These are phyloP conservation scores for Pharmacophagus antenor DNA, from an alignment of 2,888 invertebrate genomes.

Conservation along the genomic window DNA sequence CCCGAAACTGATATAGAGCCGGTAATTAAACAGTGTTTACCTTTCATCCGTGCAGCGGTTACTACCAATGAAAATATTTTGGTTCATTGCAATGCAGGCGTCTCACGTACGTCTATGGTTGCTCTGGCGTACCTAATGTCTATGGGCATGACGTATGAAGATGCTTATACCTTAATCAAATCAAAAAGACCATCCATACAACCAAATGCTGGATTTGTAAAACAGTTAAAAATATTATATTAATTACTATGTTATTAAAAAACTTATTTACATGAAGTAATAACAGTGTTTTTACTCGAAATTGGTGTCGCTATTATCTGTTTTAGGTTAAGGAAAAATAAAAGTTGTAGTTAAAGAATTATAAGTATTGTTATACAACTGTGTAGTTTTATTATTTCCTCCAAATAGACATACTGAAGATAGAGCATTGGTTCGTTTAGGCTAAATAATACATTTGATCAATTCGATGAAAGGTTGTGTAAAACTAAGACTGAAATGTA, in stretches of 20 bases:
- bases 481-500: too few relatives aligned
- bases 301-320: too few relatives aligned
- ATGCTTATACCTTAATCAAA: conserved; percentile 86
- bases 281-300: background rate
- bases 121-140: conserved; percentile 90
- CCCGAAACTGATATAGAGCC: conserved; percentile 83
- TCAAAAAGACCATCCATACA: conserved; percentile 83
- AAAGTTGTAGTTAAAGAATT: too few relatives aligned
- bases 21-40: conserved; percentile 78
- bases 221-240: conserved; percentile 77
- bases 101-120: conserved; percentile 90
- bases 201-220: conserved; percentile 91
- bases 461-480: too few relatives aligned
- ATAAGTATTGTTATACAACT: too few relatives aligned
- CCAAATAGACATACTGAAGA: too few relatives aligned
- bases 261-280: background rate
- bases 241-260: background rate
- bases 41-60: conserved; percentile 82
- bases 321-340: too few relatives aligned
- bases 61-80: conserved; percentile 81
- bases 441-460: too few relatives aligned
- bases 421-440: too few relatives aligned
- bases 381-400: too few relatives aligned
- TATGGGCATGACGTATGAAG: conserved; percentile 77
- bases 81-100: conserved; percentile 96